A percentile compares a stretch with the other conserved stretches of the same genome.
These are phyloP conservation scores for Fistularia commersonii DNA, from an alignment of 2,797 vertebrate species.

Conservation along the genomic window DNA sequence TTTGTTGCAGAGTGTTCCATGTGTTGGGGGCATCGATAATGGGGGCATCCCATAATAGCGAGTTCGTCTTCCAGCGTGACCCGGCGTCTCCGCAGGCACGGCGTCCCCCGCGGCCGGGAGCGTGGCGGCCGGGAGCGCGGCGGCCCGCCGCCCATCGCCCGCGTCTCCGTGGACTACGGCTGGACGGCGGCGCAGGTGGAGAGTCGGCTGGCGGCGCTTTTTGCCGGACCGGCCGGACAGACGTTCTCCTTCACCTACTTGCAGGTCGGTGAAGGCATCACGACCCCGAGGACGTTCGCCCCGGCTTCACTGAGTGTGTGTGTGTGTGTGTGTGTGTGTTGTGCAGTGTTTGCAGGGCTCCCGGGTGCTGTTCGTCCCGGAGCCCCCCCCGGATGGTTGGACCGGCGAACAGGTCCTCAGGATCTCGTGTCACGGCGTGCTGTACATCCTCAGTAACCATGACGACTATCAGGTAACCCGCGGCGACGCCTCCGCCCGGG, in stretches of 20 bases:
- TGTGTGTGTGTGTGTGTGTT: neutral
- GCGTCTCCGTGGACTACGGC: constrained; percentile 50
- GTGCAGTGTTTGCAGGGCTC: constrained; percentile 56
- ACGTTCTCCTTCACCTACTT: constrained; percentile 59
- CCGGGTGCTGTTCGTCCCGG: constrained; percentile 53
- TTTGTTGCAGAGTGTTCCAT: no score
- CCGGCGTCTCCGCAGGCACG: no score
- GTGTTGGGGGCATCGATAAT: no score
- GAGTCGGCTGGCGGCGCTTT: constrained; percentile 43
- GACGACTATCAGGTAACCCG: constrained; percentile 40
- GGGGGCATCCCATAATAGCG: no score
- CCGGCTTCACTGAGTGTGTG: constrained; percentile 29
- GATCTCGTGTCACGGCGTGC: constrained; percentile 42
- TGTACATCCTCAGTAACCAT: constrained; percentile 58
- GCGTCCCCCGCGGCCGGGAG: constrained; percentile 13
- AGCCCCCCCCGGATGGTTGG: constrained; percentile 57
- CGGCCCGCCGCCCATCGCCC: no score
- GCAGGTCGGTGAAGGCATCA: constrained; percentile 61
- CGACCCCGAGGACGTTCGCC: no score
- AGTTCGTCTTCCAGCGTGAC: no score
- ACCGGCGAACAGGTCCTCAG: constrained; percentile 55
- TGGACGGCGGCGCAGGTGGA: constrained; percentile 61
- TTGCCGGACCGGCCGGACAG: constrained; percentile 25
- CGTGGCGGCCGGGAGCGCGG: constrained; percentile 46
- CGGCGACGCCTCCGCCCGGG: neutral